A percentile compares a stretch with the other conserved stretches of the same genome.
Conservation (phyloP, 1,140 invertebrate genomes). For the Zaprionus lachaisei region DNA sequence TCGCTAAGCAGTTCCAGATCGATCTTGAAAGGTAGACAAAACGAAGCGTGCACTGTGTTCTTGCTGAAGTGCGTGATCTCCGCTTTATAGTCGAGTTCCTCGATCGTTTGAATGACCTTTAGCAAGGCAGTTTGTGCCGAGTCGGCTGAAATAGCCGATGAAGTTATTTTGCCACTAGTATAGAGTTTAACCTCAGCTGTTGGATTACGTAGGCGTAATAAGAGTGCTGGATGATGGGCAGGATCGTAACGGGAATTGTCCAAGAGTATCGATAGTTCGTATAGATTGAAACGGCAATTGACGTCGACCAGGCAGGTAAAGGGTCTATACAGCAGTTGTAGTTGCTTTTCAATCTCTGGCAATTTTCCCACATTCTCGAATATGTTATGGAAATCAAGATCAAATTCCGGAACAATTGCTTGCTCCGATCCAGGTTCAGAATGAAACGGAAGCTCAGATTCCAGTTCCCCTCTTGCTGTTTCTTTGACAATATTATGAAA, state of each 20-base stretch:
- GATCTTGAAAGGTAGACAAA: slow-evolving; percentile 63
- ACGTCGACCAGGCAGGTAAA: slow-evolving; percentile 57
- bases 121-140: slow-evolving; percentile 40
- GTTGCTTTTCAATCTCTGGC: slow-evolving; percentile 41
- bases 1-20: slow-evolving; percentile 46
- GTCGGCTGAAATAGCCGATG: slow-evolving; percentile 38
- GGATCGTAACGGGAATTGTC: slow-evolving; percentile 56
- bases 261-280: slow-evolving; percentile 51
- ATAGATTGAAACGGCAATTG: slow-evolving; percentile 53
- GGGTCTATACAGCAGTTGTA: slow-evolving; percentile 58
- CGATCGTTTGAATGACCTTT: slow-evolving; percentile 47
- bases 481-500: neutral
- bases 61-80: slow-evolving; percentile 45
- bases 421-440: neutral
- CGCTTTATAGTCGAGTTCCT: slow-evolving; percentile 53
- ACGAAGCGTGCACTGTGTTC: slow-evolving; percentile 60
- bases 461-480: neutral
- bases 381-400: slow-evolving; percentile 54
- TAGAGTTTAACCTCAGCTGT: slow-evolving; percentile 47
- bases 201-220: slow-evolving; percentile 26
- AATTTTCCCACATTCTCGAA: slow-evolving; percentile 47
- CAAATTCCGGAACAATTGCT: slow-evolving; percentile 18
- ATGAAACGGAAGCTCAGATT: neutral
- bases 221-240: slow-evolving; percentile 44
- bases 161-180: slow-evolving; percentile 42